Evolutionary conservation across 1,140 invertebrate genomes (phyloP), one percentile per base, ranked within the genome.

Genomic region (Caenorhabditis tropicalis): DNA sequence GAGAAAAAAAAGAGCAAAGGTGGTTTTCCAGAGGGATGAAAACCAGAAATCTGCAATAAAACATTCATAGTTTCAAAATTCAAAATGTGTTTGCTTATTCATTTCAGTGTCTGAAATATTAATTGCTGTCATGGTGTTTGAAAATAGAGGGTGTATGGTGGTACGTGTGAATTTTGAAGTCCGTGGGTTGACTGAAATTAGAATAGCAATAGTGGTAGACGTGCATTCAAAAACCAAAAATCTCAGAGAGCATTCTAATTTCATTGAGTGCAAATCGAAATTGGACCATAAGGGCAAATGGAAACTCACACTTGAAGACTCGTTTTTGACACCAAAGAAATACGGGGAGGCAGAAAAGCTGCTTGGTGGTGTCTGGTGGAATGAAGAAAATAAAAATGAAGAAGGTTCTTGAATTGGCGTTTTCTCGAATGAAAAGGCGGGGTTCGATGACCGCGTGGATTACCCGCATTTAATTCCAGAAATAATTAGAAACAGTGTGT

Each of bases 391-490:
- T 36, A 39, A 36, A n/a, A 70, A 70, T 70, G 60, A 39, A 36
- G n/a, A 36, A 21, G n/a, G 21, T n/a, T 51, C 16, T 70, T 33
- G 60, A 33, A 39, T 70, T 70, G 60, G 31, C 5, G 5, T 70
- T 39, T 33, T n/a, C 49, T 21, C 7, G 49, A 51, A 51, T 36
- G 60, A 70, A 70, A 36, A 70, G 60, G 60, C 60, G 60, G 29
- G 33, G 29, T 70, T 70, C 31, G 29, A 16, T 3, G 33, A n/a
- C 60, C 31, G 33, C 60, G 33, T 70, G 31, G 60, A 70, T 70
- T 70, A 70, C 31, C 19, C 16, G 21, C 29, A 53, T 70, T 36
- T 36, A 70, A 70, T 70, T 70, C 60, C 60, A 70, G 31, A 36
- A 70, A 36, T 70, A 70, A 70, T 70, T 33, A n/a, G 33, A 70